Evolutionary conservation across 1,140 invertebrate genomes (phyloP).

Genomic region (Lamellibrachia luymesi): DNA sequence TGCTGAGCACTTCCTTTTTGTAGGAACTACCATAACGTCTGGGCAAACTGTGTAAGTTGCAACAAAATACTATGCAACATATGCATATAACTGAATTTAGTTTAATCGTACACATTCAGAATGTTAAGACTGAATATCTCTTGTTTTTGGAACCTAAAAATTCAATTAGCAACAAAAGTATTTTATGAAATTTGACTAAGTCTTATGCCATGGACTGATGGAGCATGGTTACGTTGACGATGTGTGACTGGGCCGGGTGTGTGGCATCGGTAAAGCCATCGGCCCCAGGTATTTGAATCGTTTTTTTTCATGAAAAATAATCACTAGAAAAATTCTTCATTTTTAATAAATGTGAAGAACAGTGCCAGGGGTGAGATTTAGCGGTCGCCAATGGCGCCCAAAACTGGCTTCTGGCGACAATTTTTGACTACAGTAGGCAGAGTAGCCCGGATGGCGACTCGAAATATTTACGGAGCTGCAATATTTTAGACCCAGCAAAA

Average conservation of each 20-base stretch:
- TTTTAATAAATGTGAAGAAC: too few species aligned
- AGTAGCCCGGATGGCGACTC: too few species aligned
- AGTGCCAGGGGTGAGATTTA: too few species aligned
- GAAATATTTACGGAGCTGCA: too few species aligned
- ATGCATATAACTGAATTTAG: background rate
- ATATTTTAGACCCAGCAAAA: too few species aligned
- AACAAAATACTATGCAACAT: background rate
- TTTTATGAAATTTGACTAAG: background rate
- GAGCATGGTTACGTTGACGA: background rate
- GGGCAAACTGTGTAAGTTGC: background rate
- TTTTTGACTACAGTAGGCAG: too few species aligned
- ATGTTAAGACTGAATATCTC: background rate
- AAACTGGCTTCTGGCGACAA: too few species aligned
- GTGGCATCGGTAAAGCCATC: background rate
- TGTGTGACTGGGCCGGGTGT: background rate
- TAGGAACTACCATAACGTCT: background rate
- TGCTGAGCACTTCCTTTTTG: conserved; percentile 9
- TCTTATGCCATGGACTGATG: background rate
- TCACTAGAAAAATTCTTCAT: too few species aligned
- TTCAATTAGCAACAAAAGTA: background rate
- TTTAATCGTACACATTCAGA: background rate
- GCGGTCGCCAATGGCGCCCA: too few species aligned
- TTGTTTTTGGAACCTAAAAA: background rate
- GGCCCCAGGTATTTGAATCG: background rate
- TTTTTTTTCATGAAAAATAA: too few species aligned